Evolutionary conservation across 2,888 invertebrate genomes (phyloP).

Genomic region (Drosophila buzzatii): DNA sequence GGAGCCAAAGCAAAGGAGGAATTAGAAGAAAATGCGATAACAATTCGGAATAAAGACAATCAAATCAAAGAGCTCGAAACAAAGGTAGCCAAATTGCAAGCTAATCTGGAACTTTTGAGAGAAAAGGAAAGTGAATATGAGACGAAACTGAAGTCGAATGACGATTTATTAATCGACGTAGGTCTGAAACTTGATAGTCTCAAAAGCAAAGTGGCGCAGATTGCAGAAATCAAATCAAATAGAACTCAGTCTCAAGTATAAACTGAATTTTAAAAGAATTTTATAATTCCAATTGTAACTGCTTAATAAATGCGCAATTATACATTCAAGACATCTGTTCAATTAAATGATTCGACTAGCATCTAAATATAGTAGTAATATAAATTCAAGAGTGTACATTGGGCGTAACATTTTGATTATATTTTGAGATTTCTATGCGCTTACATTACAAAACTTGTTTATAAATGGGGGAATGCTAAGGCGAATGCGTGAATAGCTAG

Average conservation of each 20-base stretch:
- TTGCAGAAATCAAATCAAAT: constrained; percentile 14
- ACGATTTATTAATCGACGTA: constrained; percentile 20
- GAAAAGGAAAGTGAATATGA: background rate
- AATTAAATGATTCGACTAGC: background rate
- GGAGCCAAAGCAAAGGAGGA: background rate
- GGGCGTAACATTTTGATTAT: constrained; percentile 46
- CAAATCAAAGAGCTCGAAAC: constrained; percentile 25
- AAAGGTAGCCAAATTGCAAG: constrained; percentile 9
- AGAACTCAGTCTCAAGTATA: background rate
- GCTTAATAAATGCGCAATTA: background rate
- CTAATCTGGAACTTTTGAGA: background rate
- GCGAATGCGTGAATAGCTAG: constrained; percentile 47
- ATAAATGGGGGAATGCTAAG: constrained; percentile 41
- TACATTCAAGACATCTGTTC: background rate
- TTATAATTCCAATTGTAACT: background rate
- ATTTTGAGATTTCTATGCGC: constrained; percentile 45
- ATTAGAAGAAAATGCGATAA: background rate
- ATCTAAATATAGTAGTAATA: background rate
- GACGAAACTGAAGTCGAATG: constrained; percentile 1
- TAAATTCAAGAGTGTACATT: background rate
- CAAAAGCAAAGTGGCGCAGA: constrained; percentile 19
- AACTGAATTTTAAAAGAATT: background rate
- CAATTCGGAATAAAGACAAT: constrained; percentile 3
- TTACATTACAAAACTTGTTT: constrained; percentile 55
- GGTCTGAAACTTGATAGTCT: constrained; percentile 15